Evolutionary conservation across 1,140 invertebrate species (phyloP).

Genomic region (Drosophila eugracilis): DNA sequence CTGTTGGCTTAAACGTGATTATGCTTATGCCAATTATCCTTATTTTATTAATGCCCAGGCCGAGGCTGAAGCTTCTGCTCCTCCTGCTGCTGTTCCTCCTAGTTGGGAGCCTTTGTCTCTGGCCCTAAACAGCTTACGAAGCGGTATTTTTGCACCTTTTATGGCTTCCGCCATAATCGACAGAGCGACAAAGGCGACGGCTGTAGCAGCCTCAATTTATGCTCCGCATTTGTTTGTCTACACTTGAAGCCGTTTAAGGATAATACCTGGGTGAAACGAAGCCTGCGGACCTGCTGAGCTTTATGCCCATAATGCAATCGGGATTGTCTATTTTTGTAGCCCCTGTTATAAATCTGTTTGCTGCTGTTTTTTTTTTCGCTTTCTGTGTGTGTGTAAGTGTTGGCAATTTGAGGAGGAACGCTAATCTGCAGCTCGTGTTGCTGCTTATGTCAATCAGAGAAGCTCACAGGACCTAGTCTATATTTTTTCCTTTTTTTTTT

Average conservation of each 20-base stretch:
- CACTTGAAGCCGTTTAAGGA: constrained; percentile 64
- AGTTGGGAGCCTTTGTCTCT: constrained; percentile 46
- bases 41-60: constrained; percentile 78
- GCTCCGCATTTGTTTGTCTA: constrained; percentile 64
- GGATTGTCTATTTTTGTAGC: constrained; percentile 52
- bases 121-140: constrained; percentile 61
- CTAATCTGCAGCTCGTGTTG: constrained; percentile 60
- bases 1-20: constrained; percentile 82
- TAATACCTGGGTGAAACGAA: constrained; percentile 58
- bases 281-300: constrained; percentile 30
- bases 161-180: constrained; percentile 77
- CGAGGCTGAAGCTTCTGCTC: constrained; percentile 5
- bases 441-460: constrained; percentile 55
- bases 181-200: constrained; percentile 38
- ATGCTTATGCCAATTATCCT: constrained; percentile 83
- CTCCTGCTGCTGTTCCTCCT: neutral
- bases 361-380: constrained; percentile 1
- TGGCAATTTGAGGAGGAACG: constrained; percentile 40
- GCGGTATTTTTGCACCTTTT: constrained; percentile 78
- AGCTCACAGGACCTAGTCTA: constrained; percentile 21
- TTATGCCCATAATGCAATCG: constrained; percentile 62
- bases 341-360: constrained; percentile 54
- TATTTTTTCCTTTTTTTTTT: constrained; percentile 9
- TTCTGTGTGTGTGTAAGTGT: constrained; percentile 25
- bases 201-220: constrained; percentile 61